These are phyloP conservation scores for Mimachlamys varia DNA, from an alignment of 2,888 invertebrate species.

Conservation along the genomic window DNA sequence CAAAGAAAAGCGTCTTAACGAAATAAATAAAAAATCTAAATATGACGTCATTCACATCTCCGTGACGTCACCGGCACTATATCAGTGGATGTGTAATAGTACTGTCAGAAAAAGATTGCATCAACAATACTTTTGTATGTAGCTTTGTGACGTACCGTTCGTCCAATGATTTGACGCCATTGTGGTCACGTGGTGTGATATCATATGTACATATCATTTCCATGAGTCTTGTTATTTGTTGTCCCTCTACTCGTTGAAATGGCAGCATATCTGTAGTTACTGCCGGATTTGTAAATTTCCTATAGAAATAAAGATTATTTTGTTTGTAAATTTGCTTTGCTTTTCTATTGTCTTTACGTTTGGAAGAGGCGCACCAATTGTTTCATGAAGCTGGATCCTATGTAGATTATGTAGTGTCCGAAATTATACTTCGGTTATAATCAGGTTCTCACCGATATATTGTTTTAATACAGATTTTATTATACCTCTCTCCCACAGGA, in stretches of 20 bases:
- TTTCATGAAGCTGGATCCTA: too few species aligned
- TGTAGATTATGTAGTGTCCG: too few species aligned
- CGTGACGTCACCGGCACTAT: background rate
- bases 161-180: conserved; percentile 31
- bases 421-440: too few species aligned
- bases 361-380: too few species aligned
- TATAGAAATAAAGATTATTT: conserved; percentile 57
- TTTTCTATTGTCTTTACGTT: background rate
- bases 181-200: conserved; percentile 36
- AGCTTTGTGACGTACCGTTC: conserved; percentile 38
- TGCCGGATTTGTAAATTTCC: conserved; percentile 54
- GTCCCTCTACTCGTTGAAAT: conserved; percentile 50
- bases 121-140: background rate
- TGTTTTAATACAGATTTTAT: too few species aligned
- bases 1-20: background rate
- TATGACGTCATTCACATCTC: background rate
- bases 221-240: conserved; percentile 38
- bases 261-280: conserved; percentile 48
- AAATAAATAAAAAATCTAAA: conserved; percentile 8
- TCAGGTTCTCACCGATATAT: too few species aligned
- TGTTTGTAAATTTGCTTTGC: conserved; percentile 48
- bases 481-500: too few species aligned
- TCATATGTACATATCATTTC: conserved; percentile 39
- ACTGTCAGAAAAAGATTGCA: background rate
- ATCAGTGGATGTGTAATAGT: background rate